These are phyloP conservation scores for Brassicogethes aeneus DNA, from an alignment of 2,888 invertebrate genomes.

Conservation along the genomic window DNA sequence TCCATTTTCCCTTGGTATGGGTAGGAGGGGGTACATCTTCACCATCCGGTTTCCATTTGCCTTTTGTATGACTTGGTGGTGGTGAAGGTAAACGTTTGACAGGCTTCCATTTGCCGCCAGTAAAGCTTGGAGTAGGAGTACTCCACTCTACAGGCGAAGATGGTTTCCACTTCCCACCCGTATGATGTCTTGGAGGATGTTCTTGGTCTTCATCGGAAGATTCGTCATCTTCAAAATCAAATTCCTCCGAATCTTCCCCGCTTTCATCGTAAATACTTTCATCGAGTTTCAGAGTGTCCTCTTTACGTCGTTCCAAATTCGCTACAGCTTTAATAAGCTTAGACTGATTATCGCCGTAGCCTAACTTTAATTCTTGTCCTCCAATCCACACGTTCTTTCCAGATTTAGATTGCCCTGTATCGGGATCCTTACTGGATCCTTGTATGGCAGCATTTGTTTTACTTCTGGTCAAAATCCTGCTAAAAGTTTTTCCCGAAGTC, in stretches of 20 bases:
- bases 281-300: slow-evolving; percentile 40
- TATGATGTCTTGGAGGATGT: slow-evolving; percentile 47
- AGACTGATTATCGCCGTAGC: slow-evolving; percentile 49
- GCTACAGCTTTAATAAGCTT: slow-evolving; percentile 58
- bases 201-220: slow-evolving; percentile 39
- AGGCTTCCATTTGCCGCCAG: slow-evolving; percentile 56
- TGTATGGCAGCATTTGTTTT: slow-evolving; percentile 38
- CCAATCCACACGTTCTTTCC: slow-evolving; percentile 55
- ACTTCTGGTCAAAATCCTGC: slow-evolving; percentile 41
- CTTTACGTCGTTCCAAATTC: slow-evolving; percentile 51
- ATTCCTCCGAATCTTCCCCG: slow-evolving; percentile 27
- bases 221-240: slow-evolving; percentile 29
- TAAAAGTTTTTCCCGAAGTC: slow-evolving; percentile 39
- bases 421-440: slow-evolving; percentile 22
- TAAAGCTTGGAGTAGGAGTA: background rate
- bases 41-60: slow-evolving; percentile 47
- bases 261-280: slow-evolving; percentile 37
- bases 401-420: slow-evolving; percentile 31
- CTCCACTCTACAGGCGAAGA: slow-evolving; percentile 39
- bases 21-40: slow-evolving; percentile 27
- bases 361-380: slow-evolving; percentile 47
- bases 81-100: slow-evolving; percentile 10
- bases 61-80: slow-evolving; percentile 45
- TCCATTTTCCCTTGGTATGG: slow-evolving; percentile 49
- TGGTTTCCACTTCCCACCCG: slow-evolving; percentile 71